Evolutionary conservation across 2,888 invertebrate genomes (phyloP).

Genomic region (Ferdinandea cuprea): DNA sequence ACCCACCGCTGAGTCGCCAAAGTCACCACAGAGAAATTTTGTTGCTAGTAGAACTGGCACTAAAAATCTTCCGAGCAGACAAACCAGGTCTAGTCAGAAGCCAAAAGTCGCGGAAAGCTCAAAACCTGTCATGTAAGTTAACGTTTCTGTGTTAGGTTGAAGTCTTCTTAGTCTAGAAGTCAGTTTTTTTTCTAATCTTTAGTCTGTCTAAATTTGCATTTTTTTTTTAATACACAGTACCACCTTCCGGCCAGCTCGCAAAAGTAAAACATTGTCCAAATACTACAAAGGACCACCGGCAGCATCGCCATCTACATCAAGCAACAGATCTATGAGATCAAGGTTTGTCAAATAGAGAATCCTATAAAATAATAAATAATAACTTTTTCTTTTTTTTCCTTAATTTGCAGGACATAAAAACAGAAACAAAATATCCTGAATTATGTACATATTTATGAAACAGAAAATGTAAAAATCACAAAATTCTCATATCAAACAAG

Average conservation of each 20-base stretch:
- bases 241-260: conserved; percentile 78
- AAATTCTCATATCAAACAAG: conserved; percentile 44
- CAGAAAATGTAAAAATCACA: neutral
- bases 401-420: conserved; percentile 60
- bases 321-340: conserved; percentile 56
- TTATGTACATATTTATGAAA: neutral
- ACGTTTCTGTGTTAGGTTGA: neutral
- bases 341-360: conserved; percentile 40
- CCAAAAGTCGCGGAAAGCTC: neutral
- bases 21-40: conserved; percentile 6
- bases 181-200: no score
- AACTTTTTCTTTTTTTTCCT: conserved; percentile 1
- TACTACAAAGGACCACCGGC: conserved; percentile 80
- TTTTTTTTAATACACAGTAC: conserved; percentile 11
- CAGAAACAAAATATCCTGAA: neutral
- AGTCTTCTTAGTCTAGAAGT: no score
- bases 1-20: neutral
- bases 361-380: neutral
- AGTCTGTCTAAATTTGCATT: neutral
- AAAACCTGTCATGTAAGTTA: conserved; percentile 23
- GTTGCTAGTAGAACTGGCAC: conserved; percentile 31
- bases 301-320: conserved; percentile 14
- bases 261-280: conserved; percentile 81
- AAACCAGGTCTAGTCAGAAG: conserved; percentile 5
- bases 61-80: neutral